Evolutionary conservation across 2,797 vertebrate species (phyloP).

Genomic region (Dendrocincla tyrannina): DNA sequence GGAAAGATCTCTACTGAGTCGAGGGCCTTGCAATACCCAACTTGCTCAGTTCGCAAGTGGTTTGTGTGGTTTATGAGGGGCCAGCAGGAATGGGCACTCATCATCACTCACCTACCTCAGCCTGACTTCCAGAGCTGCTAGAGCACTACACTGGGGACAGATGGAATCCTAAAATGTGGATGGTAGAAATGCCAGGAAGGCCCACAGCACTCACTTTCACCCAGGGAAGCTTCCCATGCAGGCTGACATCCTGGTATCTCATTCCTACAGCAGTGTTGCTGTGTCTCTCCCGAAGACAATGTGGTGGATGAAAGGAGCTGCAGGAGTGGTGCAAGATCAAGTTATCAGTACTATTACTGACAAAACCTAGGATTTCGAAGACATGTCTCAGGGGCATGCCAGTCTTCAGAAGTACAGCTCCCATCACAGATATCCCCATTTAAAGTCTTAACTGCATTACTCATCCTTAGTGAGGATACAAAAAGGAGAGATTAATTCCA

Average conservation of each 20-base stretch:
- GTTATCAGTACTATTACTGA: not conserved
- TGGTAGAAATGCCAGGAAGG: not conserved
- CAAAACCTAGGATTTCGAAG: not conserved
- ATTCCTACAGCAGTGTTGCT: fast-evolving
- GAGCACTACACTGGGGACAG: not conserved
- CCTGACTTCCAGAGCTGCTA: not conserved
- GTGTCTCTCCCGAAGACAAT: fast-evolving
- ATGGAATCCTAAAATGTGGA: not conserved
- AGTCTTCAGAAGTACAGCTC: not conserved
- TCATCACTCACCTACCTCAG: not conserved
- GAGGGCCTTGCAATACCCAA: not conserved
- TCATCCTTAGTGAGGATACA: not conserved
- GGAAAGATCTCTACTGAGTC: not conserved
- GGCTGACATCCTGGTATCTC: not conserved
- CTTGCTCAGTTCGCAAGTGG: not conserved
- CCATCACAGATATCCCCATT: not conserved
- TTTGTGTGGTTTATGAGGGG: not conserved
- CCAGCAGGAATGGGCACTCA: not conserved
- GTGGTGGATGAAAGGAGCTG: fast-evolving
- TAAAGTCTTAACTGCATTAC: not conserved
- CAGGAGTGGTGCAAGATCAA: not conserved
- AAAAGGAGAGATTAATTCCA: not conserved
- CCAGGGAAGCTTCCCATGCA: not conserved
- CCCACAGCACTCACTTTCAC: not conserved
- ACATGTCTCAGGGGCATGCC: not conserved